Evolutionary conservation across 92 coral and sea anemone genomes (phyloP), one percentile per base, ranked within the genome.

Genomic region (Muricea muricata): DNA sequence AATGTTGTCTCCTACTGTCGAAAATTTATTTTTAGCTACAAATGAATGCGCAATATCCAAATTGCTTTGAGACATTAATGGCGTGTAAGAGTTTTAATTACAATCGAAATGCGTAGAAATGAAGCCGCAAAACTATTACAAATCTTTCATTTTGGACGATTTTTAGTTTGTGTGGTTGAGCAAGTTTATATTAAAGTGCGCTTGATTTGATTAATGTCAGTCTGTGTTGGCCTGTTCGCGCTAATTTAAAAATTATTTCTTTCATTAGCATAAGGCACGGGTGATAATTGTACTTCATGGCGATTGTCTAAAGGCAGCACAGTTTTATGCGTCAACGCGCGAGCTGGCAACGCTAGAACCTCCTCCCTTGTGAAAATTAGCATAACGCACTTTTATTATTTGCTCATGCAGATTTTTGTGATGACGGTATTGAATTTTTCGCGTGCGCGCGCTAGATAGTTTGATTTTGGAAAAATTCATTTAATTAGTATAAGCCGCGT

Each of bases 241-340:
- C 60, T 52, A 52, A 52, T 52, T 13, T 52, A 52, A 6, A 52
- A 52, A 52, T 9, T 52, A 52, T 63, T 63, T 9, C 39, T 63
- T 63, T 24, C 21, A 63, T 63, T 63, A 32, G 35, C 37, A 63
- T 32, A 63, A 57, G 70, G 70, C 37, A 39, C 70, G 34, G 70
- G 35, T 26, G 70, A 63, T 63, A 32, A 63, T 63, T 32, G 37
- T 28, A 18, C 37, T 10, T 8, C n/a, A 28, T 63, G 70, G 20
- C 70, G 70, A 13, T 26, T 28, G 20, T 10, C 0, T 52, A 52
- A 23, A 52, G 60, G 5, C 60, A 20, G 60, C 18, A 52, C 26
- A 37, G 9, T 4, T 37, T 37, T 37, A 37, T 37, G 4, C 9
- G 26, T 52, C 18, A 18, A 18, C 60, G 60, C 21, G 60, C 60